These are phyloP conservation scores for Mesocricetus auratus DNA, from an alignment of 2,113 vertebrate genomes.

Conservation along the genomic window DNA sequence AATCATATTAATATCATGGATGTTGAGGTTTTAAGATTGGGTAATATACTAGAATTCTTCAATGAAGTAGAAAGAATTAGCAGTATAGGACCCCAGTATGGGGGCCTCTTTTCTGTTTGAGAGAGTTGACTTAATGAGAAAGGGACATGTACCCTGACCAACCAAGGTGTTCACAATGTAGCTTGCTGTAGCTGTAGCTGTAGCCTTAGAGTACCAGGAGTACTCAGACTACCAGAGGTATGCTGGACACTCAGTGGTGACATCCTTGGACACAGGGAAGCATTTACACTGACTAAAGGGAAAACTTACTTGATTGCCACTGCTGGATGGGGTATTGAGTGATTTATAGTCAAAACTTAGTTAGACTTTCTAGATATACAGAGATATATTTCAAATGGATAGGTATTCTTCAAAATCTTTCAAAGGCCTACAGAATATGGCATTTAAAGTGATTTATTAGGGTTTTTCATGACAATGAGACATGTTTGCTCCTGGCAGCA, in stretches of 20 bases:
- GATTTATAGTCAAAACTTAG: background rate
- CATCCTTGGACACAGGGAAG: background rate
- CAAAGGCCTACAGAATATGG: no score
- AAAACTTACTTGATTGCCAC: background rate
- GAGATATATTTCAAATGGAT: no score
- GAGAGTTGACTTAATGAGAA: background rate
- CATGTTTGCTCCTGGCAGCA: no score
- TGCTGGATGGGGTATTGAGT: background rate
- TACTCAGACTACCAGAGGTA: background rate
- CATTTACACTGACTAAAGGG: background rate
- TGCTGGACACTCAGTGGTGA: background rate
- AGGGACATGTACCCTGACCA: background rate
- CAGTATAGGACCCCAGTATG: background rate
- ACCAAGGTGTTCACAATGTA: background rate
- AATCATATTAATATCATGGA: background rate
- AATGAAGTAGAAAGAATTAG: background rate
- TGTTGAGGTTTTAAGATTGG: background rate
- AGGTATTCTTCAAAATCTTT: no score
- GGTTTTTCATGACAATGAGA: no score
- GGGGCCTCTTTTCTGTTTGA: background rate
- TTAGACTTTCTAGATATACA: no score
- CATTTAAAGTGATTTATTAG: no score
- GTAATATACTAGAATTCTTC: background rate
- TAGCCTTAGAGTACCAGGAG: background rate
- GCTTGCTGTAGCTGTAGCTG: no score